These are phyloP conservation scores for Alethe castanea DNA, from an alignment of 2,113 vertebrate genomes.

Conservation along the genomic window DNA sequence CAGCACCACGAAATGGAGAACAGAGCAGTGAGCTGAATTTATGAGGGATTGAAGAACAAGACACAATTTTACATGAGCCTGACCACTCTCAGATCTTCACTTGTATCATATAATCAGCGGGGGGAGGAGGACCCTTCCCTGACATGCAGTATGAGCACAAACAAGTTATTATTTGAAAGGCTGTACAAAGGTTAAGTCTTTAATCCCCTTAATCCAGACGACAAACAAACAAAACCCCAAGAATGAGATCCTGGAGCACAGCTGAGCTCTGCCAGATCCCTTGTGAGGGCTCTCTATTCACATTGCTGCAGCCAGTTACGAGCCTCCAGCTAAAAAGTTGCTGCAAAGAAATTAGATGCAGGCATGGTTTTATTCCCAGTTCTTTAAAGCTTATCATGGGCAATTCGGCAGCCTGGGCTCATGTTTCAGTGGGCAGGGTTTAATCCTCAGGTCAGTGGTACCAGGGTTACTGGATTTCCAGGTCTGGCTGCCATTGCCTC, in stretches of 20 bases:
- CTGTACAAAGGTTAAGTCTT: slow-evolving; percentile 62
- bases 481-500: not conserved
- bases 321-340: not conserved
- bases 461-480: not conserved
- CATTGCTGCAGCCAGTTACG: not conserved
- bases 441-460: not conserved
- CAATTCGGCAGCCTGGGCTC: not conserved
- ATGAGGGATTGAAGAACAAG: not conserved
- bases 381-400: not conserved
- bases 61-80: not conserved
- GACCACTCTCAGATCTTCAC: not conserved
- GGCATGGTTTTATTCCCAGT: not conserved
- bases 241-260: not conserved
- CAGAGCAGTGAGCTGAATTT: not conserved
- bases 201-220: slow-evolving; percentile 54
- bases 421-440: not conserved
- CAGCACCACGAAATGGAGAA: rapidly evolving
- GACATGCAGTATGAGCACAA: not conserved
- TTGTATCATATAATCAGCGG: not conserved
- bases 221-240: slow-evolving; percentile 57
- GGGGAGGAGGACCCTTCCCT: not conserved
- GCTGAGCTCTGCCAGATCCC: not conserved
- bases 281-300: not conserved
- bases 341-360: not conserved
- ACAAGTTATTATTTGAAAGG: slow-evolving; percentile 37